Percentiles rank a stretch among this genome's conserved stretches.
These are phyloP conservation scores for Stigmatopora argus DNA, from an alignment of 2,113 vertebrate genomes.

Conservation along the genomic window DNA sequence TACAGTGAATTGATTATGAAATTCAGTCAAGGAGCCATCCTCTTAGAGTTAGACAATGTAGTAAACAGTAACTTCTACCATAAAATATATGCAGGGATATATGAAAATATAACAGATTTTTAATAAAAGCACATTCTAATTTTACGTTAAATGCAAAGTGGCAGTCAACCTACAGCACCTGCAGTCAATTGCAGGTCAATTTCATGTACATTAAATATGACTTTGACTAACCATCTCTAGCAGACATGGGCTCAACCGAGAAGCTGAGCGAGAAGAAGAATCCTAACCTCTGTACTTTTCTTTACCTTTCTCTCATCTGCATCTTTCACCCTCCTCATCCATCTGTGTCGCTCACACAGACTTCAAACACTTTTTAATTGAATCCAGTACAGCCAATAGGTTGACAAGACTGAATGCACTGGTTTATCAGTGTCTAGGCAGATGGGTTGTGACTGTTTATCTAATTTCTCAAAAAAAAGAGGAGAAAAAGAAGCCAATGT, in stretches of 20 bases:
- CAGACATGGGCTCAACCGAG: not conserved
- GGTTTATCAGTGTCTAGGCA: conserved; percentile 52
- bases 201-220: conserved; percentile 13
- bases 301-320: conserved; percentile 19
- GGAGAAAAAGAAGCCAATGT: conserved; percentile 23
- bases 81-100: not conserved
- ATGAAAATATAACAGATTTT: not conserved
- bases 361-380: conserved; percentile 57
- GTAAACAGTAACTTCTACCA: not conserved
- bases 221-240: conserved; percentile 25
- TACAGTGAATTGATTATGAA: not conserved
- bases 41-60: not conserved
- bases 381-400: conserved; percentile 46
- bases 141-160: conserved; percentile 13
- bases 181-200: not conserved
- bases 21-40: not conserved
- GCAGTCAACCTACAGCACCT: conserved; percentile 8
- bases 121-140: not conserved
- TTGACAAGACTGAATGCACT: conserved; percentile 40
- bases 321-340: conserved; percentile 33
- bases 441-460: conserved; percentile 40
- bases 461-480: conserved; percentile 37
- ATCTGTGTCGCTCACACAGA: conserved; percentile 38
- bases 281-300: conserved; percentile 28
- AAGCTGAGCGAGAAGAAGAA: not conserved